phyloP scores from a whole-genome alignment of 2,888 invertebrate species.

The Apamea sordens region DNA sequence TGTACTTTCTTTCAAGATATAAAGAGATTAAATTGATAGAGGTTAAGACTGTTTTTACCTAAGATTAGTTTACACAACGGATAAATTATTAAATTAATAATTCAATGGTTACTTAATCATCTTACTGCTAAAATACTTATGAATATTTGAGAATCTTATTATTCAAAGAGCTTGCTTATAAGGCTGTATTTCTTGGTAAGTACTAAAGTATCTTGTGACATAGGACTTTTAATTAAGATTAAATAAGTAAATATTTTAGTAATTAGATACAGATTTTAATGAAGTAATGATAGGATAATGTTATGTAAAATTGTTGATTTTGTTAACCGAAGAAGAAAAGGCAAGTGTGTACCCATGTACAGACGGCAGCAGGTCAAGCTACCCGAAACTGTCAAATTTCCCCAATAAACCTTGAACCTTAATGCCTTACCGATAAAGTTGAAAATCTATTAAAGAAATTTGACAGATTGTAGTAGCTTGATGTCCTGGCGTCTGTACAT shows the following conservation, averaged over 20 bases:
- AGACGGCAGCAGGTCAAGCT: too few species aligned
- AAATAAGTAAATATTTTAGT: constrained; percentile 30
- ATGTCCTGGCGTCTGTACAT: too few species aligned
- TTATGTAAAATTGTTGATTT: constrained; percentile 12
- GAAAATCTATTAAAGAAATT: too few species aligned
- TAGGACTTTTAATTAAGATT: constrained; percentile 43
- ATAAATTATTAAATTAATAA: constrained; percentile 57
- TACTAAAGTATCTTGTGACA: constrained; percentile 10
- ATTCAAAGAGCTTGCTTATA: constrained; percentile 40
- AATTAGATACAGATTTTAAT: constrained; percentile 26
- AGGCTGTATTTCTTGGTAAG: constrained; percentile 32
- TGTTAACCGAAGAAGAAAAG: constrained; percentile 1
- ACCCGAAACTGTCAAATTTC: too few species aligned
- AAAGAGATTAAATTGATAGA: background rate
- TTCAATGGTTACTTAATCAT: constrained; percentile 60
- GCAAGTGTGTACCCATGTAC: background rate
- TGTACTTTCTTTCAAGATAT: too few species aligned
- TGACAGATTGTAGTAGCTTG: too few species aligned
- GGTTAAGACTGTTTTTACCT: constrained; percentile 1
- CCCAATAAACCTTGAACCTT: too few species aligned
- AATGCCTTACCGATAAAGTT: too few species aligned
- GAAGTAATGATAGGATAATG: background rate
- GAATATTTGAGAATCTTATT: constrained; percentile 58
- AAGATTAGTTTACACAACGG: constrained; percentile 18
- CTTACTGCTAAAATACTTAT: constrained; percentile 50